Conservation (phyloP, 1,140 invertebrate species). For the Drosophila seguyi region DNA sequence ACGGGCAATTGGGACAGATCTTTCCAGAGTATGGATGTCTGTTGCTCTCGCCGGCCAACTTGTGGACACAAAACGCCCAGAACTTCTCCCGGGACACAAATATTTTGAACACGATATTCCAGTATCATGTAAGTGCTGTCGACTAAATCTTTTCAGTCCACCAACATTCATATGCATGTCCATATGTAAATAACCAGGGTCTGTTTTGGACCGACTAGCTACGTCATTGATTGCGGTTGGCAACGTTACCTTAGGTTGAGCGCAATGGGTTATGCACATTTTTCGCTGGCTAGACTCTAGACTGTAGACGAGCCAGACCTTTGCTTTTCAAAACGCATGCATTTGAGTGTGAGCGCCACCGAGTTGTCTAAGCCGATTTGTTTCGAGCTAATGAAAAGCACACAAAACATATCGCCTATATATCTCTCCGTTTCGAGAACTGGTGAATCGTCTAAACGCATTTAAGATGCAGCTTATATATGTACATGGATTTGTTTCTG, state of each 20-base stretch:
- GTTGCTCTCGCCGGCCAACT: constrained; percentile 96
- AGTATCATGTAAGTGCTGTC: constrained; percentile 89
- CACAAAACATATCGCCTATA: constrained; percentile 12
- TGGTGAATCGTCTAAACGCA: background rate
- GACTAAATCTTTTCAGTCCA: background rate
- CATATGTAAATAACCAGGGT: background rate
- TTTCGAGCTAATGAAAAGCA: constrained; percentile 35
- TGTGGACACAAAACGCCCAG: constrained; percentile 94
- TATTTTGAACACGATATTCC: constrained; percentile 92
- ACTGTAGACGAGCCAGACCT: constrained; percentile 21
- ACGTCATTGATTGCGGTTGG: constrained; percentile 3
- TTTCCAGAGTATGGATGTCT: constrained; percentile 97
- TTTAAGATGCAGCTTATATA: constrained; percentile 1
- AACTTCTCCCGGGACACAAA: constrained; percentile 91
- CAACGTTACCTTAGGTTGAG: constrained; percentile 3
- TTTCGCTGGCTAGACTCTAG: constrained; percentile 20
- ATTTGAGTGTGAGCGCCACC: constrained; percentile 2
- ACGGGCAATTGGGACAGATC: constrained; percentile 86
- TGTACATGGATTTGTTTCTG: background rate
- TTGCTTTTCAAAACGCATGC: constrained; percentile 27
- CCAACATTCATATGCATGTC: background rate
- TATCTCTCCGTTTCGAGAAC: background rate
- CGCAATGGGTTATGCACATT: constrained; percentile 19
- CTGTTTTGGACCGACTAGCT: background rate
- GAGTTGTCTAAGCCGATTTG: constrained; percentile 10